A percentile compares a stretch with the other conserved stretches of the same genome.
phyloP scores from a whole-genome alignment of 2,888 invertebrate species.

The Coleophora deauratella region DNA sequence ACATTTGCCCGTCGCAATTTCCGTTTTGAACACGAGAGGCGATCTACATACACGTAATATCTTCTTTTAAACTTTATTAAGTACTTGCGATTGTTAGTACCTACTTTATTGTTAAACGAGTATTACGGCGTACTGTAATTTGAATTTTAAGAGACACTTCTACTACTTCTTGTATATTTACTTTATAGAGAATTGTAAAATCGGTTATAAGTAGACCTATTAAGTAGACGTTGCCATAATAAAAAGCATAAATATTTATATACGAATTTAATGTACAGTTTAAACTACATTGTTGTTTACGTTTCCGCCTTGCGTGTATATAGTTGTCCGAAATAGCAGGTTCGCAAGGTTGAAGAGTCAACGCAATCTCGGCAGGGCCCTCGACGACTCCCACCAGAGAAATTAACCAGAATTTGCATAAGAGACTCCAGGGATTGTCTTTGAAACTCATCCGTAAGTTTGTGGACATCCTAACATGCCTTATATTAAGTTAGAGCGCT shows the following conservation, averaged over 20 bases:
- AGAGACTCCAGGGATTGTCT: constrained; percentile 60
- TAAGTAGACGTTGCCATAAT: too few relatives aligned
- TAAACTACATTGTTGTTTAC: too few relatives aligned
- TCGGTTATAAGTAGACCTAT: too few relatives aligned
- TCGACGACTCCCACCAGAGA: constrained; percentile 59
- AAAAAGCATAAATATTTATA: too few relatives aligned
- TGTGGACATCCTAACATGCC: constrained; percentile 57
- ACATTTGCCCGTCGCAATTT: constrained; percentile 48
- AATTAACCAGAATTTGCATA: constrained; percentile 68
- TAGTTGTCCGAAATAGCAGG: too few relatives aligned
- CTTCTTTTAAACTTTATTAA: constrained; percentile 5
- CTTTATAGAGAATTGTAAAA: too few relatives aligned
- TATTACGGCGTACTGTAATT: too few relatives aligned
- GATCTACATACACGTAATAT: constrained; percentile 7
- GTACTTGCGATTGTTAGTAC: constrained; percentile 6
- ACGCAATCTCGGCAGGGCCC: constrained; percentile 58
- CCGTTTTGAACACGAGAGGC: constrained; percentile 19
- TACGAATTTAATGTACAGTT: too few relatives aligned
- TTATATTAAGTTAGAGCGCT: constrained; percentile 51
- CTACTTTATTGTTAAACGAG: too few relatives aligned
- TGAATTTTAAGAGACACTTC: too few relatives aligned
- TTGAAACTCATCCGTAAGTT: constrained; percentile 58
- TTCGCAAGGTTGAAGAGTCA: constrained; percentile 46
- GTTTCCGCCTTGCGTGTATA: too few relatives aligned
- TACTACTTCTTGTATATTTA: too few relatives aligned